Evolutionary conservation across 2,113 vertebrate genomes (phyloP).

Genomic region (Cryptomyrus ogoouensis): DNA sequence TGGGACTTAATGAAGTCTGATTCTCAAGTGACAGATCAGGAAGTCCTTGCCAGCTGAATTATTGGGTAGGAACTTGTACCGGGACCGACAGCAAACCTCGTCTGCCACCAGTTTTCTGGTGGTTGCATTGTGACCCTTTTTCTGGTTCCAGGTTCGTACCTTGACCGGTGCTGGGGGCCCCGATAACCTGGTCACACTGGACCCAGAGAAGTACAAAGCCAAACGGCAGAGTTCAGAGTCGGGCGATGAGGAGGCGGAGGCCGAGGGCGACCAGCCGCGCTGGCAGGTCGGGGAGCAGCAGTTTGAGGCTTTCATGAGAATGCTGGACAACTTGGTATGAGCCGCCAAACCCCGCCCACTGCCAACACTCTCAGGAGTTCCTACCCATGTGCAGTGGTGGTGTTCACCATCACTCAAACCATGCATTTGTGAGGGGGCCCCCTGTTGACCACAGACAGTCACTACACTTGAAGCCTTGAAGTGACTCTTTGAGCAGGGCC

Average conservation of each 20-base stretch:
- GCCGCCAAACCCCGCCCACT: neutral
- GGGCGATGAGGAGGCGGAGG: constrained; percentile 59
- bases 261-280: constrained; percentile 70
- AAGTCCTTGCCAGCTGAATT: neutral
- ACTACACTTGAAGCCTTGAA: neutral
- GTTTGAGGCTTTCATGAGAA: constrained; percentile 92
- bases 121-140: neutral
- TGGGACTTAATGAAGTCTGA: neutral
- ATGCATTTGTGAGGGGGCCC: neutral
- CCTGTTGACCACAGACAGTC: neutral
- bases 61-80: neutral
- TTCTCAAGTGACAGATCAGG: neutral
- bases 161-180: constrained; percentile 73
- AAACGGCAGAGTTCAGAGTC: constrained; percentile 49
- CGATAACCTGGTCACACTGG: constrained; percentile 78
- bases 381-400: neutral
- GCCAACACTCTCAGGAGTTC: neutral
- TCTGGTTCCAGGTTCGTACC: constrained; percentile 67
- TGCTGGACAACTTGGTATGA: constrained; percentile 90
- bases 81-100: neutral
- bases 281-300: constrained; percentile 91
- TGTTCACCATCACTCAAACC: neutral
- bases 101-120: neutral
- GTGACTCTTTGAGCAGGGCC: neutral
- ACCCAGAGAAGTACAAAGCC: constrained; percentile 75